Evolutionary conservation across 2,113 vertebrate species (phyloP), one percentile per base, ranked within the genome.

Genomic region (Aldabrachelys gigantea): DNA sequence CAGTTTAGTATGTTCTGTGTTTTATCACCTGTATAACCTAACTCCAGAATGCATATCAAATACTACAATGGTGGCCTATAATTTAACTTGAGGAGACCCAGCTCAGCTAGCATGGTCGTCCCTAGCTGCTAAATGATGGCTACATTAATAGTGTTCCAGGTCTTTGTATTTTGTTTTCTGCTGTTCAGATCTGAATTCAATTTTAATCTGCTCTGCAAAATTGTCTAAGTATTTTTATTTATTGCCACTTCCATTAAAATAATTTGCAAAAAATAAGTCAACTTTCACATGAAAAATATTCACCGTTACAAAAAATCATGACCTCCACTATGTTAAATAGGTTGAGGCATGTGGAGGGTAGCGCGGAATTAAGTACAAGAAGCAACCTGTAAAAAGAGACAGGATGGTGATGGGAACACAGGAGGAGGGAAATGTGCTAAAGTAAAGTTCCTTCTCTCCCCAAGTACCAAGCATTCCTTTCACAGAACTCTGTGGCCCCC

Each of bases 211-310:
- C 38, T 87, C 57, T 53, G 22, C 57, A 91, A 41, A 47, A 65
- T 87, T 38, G 35, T 10, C 19, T 38, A 21, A 10, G 19, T 76
- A 13, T 41, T 76, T 47, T 47, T 86, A 96, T 91, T 96, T 92
- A 50, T n/a, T 88, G 82, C 91, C 84, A 89, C 95, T 91, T 96
- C 80, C 93, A 96, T 92, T 95, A 41, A 94, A 96, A 94, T n/a
- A 14, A 3, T 78, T 96, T 93, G 38, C 2, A 29, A 81, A 92
- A 94, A 92, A 10, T 38, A 72, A 44, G 75, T 50, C 19, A 54
- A n/a, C 93, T 94, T 95, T 91, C 84, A 94, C 54, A 54, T 21
- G n/a, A 95, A 47, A 16, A 47, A 85, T 89, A 25, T 69, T 89
- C 90, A 69, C 84, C 95, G 56, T 69, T 94, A 79, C 24, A 25